These are phyloP conservation scores for Emesis russula DNA, from an alignment of 2,888 invertebrate species.

Conservation along the genomic window DNA sequence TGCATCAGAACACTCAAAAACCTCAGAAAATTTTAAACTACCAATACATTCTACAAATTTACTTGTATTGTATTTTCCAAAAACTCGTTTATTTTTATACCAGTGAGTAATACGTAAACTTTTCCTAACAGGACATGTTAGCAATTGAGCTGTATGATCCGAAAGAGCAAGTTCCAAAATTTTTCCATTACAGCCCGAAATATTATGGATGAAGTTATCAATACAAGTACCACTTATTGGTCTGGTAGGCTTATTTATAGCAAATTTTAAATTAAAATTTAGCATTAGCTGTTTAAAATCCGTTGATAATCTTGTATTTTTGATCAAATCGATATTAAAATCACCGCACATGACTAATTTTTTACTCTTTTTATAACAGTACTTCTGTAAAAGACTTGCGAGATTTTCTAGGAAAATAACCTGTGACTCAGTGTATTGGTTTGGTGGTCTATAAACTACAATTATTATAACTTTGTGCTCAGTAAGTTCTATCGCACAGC, in stretches of 20 bases:
- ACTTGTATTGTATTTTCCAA: not conserved
- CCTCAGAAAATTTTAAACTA: not conserved
- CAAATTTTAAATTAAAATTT: not conserved
- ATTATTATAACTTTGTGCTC: not conserved
- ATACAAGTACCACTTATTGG: not conserved
- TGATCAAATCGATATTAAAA: not conserved
- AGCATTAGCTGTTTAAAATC: not conserved
- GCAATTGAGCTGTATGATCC: too few species aligned
- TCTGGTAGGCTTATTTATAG: not conserved
- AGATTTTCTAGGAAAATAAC: not conserved
- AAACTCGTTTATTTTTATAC: not conserved
- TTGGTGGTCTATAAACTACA: not conserved
- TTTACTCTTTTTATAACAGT: not conserved
- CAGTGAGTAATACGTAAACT: not conserved
- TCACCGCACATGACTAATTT: not conserved
- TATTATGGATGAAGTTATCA: not conserved
- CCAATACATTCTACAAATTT: not conserved
- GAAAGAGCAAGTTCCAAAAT: not conserved
- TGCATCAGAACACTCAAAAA: not conserved
- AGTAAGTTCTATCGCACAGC: conserved; percentile 18
- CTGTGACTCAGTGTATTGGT: not conserved
- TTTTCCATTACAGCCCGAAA: not conserved
- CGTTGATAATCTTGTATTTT: not conserved
- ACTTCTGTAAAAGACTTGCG: not conserved
- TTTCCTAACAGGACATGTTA: not conserved